Evolutionary conservation across 2,113 vertebrate species (phyloP), one percentile per base, ranked within the genome.

Genomic region (Drymodes brunneopygia): DNA sequence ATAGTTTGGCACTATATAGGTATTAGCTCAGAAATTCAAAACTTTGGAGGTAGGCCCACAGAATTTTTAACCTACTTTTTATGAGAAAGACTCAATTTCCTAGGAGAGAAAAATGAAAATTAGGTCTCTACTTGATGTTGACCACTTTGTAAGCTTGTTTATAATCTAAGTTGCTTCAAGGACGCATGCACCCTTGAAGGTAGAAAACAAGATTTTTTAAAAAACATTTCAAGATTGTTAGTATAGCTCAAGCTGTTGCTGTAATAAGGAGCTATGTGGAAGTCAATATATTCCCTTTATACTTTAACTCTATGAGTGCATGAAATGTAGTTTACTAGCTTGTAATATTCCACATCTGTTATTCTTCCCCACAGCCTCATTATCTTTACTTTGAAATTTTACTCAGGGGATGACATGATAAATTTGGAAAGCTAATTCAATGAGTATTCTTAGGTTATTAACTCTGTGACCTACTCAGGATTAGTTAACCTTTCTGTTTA

Each of bases 361-460:
- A 86, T 84, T 84, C 40, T 94, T 91, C 44, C 61, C 42, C 23
- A 67, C 33, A 87, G 73, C 13, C 85, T 93, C 78, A 91, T 95
- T 87, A 95, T 81, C 61, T 91, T 86, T 79, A 75, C 90, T 94
- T 82, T 75, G 70, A 91, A 93, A 96, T 96, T 90, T 87, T 90
- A 81, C 95, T 91, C 87, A 44, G 65, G 85, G 81, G 81, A 94
- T 60, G 44, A 79, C 44, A 65, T 82, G 87, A 91, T 87, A 90
- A 93, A 95, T 96, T 96, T 81, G 61, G 73, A 95, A 96, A 93
- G 48, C 9, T 94, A 93, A 94, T 95, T 95, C 92, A 79, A 40
- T 79, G 61, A 93, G 65, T 85, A 75, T 95, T 87, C 78, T 72
- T 85, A 90, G 65, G 66, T 94, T 97, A 90, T 90, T 93, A 95